Evolutionary conservation across 2,113 vertebrate species (phyloP).

Genomic region (Lepisosteus osseus): DNA sequence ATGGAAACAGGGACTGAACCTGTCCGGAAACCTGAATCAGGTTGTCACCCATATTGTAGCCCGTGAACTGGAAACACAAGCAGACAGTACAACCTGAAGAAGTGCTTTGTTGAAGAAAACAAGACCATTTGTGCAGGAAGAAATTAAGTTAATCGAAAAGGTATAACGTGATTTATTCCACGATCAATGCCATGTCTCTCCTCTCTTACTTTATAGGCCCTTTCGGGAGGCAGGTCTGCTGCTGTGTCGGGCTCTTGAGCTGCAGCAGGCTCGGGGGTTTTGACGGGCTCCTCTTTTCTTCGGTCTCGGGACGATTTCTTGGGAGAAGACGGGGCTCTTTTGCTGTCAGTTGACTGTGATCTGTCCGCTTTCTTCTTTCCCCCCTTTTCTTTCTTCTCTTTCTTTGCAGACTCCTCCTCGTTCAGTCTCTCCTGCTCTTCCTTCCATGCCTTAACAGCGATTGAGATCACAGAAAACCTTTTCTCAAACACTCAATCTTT

Average conservation of each 20-base stretch:
- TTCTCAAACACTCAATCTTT: too few species aligned
- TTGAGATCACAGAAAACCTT: neutral
- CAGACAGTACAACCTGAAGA: neutral
- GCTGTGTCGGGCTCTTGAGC: conserved; percentile 3
- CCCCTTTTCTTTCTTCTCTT: conserved; percentile 53
- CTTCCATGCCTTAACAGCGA: conserved; percentile 68
- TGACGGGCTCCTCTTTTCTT: conserved; percentile 38
- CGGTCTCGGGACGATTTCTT: conserved; percentile 39
- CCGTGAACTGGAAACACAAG: conserved; percentile 67
- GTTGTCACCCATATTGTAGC: conserved; percentile 76
- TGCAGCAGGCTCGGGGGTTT: conserved; percentile 17
- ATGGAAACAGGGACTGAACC: conserved; percentile 73
- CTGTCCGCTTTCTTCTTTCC: conserved; percentile 36
- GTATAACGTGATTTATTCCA: too few species aligned
- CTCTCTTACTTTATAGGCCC: conserved; percentile 51
- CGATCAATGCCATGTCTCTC: too few species aligned
- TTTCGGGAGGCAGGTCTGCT: conserved; percentile 17
- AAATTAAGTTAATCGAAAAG: too few species aligned
- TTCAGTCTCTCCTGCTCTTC: conserved; percentile 57
- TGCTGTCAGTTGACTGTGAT: conserved; percentile 30
- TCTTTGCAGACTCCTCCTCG: conserved; percentile 58
- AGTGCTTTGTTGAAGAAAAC: too few species aligned
- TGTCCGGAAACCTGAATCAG: conserved; percentile 74
- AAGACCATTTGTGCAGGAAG: too few species aligned
- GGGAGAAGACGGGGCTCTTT: neutral